Evolutionary conservation across 2,888 invertebrate species (phyloP).

Genomic region (Cerastoderma edule): DNA sequence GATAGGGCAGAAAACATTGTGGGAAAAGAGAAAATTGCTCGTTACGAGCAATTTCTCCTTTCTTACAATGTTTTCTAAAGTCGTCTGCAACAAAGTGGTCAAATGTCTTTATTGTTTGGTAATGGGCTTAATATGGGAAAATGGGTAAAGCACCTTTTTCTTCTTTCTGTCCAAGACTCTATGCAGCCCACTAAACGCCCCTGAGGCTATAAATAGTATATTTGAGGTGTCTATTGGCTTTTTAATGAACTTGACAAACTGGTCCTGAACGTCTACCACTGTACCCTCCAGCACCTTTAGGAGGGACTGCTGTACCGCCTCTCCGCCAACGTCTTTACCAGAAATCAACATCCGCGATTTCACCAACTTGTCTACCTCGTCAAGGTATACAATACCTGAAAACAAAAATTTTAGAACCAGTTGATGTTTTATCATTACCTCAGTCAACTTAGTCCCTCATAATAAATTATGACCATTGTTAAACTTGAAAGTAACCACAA

Average conservation of each 20-base stretch:
- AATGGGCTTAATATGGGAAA: too few species aligned
- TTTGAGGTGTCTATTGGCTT: slow-evolving; percentile 99
- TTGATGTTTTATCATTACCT: not conserved
- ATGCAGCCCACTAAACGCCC: slow-evolving; percentile 98
- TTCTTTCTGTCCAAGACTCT: slow-evolving; percentile 92
- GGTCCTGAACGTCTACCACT: slow-evolving; percentile 97
- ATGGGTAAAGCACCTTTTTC: slow-evolving; percentile 86
- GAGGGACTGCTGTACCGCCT: slow-evolving; percentile 96
- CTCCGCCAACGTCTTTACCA: slow-evolving; percentile 98
- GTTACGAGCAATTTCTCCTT: too few species aligned
- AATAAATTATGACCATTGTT: too few species aligned
- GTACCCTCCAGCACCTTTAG: slow-evolving; percentile 97
- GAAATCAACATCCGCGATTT: slow-evolving; percentile 96
- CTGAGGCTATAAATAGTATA: slow-evolving; percentile 99
- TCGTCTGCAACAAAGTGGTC: too few species aligned
- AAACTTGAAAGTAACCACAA: too few species aligned
- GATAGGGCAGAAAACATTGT: too few species aligned
- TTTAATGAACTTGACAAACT: slow-evolving; percentile 85
- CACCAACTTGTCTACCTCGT: slow-evolving; percentile 99
- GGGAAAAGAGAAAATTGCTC: too few species aligned
- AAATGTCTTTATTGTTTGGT: too few species aligned
- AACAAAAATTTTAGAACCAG: slow-evolving; percentile 9
- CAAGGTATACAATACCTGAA: slow-evolving; percentile 97
- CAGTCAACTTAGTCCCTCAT: not conserved
- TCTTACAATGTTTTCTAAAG: too few species aligned